These are phyloP conservation scores for Camarhynchus parvulus DNA, from an alignment of 2,113 vertebrate genomes.

Conservation along the genomic window DNA sequence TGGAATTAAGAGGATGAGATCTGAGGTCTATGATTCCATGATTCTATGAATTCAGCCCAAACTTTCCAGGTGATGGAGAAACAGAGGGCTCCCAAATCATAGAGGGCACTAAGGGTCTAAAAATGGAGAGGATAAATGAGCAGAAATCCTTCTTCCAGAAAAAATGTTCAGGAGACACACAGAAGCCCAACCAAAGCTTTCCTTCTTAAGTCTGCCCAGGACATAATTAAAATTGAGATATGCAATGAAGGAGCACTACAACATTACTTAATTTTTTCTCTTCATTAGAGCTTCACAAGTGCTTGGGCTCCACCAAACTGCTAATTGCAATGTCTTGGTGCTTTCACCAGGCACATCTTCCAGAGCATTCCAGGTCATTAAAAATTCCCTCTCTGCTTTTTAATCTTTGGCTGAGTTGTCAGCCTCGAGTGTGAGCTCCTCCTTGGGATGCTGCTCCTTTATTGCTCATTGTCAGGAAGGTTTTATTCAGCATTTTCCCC, in stretches of 20 bases:
- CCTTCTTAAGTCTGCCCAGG: neutral
- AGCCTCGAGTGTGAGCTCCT: conserved; percentile 47
- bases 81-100: too few species aligned
- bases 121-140: neutral
- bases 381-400: conserved; percentile 35
- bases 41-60: neutral
- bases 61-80: too few species aligned
- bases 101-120: too few species aligned
- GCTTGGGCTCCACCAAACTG: neutral
- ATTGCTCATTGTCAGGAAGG: conserved; percentile 59
- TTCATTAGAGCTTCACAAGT: neutral
- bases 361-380: conserved; percentile 65
- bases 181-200: conserved; percentile 3
- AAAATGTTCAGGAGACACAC: neutral
- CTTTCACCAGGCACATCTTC: conserved; percentile 8
- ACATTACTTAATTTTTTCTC: neutral
- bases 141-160: neutral
- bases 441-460: conserved; percentile 67
- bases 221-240: neutral
- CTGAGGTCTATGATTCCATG: neutral
- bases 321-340: conserved; percentile 2
- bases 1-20: neutral
- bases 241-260: neutral
- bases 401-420: conserved; percentile 25
- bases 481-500: conserved; percentile 43